A percentile compares a stretch with the other conserved stretches of the same genome.
Evolutionary conservation across 2,797 vertebrate species (phyloP).

Genomic region (Muscicapa striata): DNA sequence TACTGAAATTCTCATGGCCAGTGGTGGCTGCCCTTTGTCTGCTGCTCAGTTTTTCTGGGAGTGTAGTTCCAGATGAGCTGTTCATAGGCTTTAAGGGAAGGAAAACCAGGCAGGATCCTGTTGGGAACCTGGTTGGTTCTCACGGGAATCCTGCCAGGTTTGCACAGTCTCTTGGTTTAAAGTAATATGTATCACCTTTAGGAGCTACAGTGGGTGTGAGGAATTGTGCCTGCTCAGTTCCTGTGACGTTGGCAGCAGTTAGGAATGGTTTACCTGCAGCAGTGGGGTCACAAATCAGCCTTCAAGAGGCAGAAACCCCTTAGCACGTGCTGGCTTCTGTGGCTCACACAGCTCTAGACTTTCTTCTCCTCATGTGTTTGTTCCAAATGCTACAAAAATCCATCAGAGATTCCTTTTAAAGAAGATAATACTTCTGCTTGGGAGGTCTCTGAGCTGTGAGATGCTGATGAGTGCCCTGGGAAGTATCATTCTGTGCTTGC

Average conservation of each 20-base stretch:
- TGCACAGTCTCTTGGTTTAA: background rate
- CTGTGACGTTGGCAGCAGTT: background rate
- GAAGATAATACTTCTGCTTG: conserved; percentile 27
- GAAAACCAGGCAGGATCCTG: background rate
- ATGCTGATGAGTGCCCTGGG: conserved; percentile 17
- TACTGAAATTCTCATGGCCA: background rate
- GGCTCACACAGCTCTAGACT: background rate
- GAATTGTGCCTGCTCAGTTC: background rate
- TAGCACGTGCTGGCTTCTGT: accelerated
- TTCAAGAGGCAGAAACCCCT: background rate
- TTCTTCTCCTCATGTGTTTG: background rate
- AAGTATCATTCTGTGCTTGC: background rate
- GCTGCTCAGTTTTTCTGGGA: background rate
- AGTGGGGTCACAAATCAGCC: background rate
- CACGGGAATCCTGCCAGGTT: background rate
- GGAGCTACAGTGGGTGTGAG: background rate
- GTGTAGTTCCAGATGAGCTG: background rate
- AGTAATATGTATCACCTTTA: background rate
- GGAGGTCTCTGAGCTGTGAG: background rate
- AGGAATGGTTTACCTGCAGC: background rate
- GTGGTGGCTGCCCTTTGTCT: background rate
- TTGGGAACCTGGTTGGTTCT: accelerated
- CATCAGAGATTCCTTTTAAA: background rate
- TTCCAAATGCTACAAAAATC: conserved; percentile 8
- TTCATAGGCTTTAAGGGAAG: background rate